phyloP scores from a whole-genome alignment of 2,888 invertebrate species.

The Calameuta pallipes region DNA sequence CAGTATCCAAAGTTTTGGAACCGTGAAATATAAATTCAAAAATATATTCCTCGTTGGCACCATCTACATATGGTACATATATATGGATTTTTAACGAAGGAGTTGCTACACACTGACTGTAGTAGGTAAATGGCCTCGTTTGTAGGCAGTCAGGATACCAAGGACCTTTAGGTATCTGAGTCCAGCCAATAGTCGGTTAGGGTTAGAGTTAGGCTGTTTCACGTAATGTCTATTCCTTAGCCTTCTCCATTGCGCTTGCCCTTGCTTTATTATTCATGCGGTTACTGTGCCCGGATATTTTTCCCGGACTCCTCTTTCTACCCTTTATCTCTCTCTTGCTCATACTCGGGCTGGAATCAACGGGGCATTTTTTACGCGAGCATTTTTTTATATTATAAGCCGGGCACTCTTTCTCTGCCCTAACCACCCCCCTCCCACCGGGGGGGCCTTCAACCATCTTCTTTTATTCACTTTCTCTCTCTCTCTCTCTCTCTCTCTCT shows the following conservation, averaged over 20 bases:
- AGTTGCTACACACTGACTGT: neutral
- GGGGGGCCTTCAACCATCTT: neutral
- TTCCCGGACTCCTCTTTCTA: constrained; percentile 1
- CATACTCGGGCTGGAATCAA: neutral
- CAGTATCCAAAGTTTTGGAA: too few relatives aligned
- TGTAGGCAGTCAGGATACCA: neutral
- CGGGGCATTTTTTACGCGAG: constrained; percentile 3
- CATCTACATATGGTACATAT: neutral
- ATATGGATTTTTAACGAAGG: neutral
- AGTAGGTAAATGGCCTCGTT: neutral
- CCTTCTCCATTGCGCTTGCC: constrained; percentile 12
- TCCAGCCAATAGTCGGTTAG: neutral
- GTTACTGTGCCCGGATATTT: constrained; percentile 13
- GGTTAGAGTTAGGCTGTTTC: neutral
- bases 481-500: neutral
- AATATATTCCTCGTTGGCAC: neutral
- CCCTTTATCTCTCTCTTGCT: constrained; percentile 4
- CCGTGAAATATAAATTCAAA: too few relatives aligned
- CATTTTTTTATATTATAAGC: constrained; percentile 18
- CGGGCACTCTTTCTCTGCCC: constrained; percentile 11
- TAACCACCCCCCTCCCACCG: neutral
- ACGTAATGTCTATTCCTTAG: neutral
- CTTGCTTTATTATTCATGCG: constrained; percentile 24
- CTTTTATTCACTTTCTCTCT: neutral
- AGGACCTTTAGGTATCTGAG: neutral